phyloP scores from a whole-genome alignment of 1,140 invertebrate species.

The Neotoxoptera formosana region DNA sequence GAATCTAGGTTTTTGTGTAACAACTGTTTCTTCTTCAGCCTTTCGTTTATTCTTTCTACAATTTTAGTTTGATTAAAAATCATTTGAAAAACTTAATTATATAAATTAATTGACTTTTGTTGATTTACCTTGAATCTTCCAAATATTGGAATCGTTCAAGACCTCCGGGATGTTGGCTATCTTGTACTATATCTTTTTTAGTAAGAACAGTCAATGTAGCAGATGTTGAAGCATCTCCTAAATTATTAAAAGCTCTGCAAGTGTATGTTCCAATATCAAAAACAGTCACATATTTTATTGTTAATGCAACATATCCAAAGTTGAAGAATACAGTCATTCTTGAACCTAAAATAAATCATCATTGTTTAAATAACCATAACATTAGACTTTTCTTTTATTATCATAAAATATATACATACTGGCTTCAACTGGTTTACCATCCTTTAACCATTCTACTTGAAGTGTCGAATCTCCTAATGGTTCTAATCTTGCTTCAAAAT shows the following conservation, averaged over 20 bases:
- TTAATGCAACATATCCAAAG: slow-evolving; percentile 95
- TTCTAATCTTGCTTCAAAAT: slow-evolving; percentile 94
- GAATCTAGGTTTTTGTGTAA: slow-evolving; percentile 83
- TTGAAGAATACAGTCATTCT: slow-evolving; percentile 95
- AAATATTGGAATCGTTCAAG: slow-evolving; percentile 88
- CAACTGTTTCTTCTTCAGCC: slow-evolving; percentile 75
- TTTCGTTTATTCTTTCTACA: slow-evolving; percentile 64
- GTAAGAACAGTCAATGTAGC: slow-evolving; percentile 87
- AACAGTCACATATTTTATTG: slow-evolving; percentile 90
- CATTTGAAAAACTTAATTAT: not conserved
- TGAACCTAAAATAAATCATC: slow-evolving; percentile 69
- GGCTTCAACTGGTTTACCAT: slow-evolving; percentile 88
- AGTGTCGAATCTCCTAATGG: slow-evolving; percentile 91
- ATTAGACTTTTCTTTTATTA: not conserved
- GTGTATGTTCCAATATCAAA: slow-evolving; percentile 93
- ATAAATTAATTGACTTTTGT: not conserved
- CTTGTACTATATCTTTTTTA: slow-evolving; percentile 82
- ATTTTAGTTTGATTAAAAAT: slow-evolving; percentile 21
- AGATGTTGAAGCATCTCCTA: slow-evolving; percentile 87
- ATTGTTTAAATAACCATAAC: slow-evolving; percentile 42
- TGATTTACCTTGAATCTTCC: slow-evolving; percentile 76
- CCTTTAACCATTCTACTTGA: slow-evolving; percentile 94
- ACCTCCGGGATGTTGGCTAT: slow-evolving; percentile 86
- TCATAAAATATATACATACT: slow-evolving; percentile 67
- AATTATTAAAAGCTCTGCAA: slow-evolving; percentile 85